Base-by-base conservation (phyloP, 64 coral and sea anemone species). In the Pocillopora verrucosa region DNA sequence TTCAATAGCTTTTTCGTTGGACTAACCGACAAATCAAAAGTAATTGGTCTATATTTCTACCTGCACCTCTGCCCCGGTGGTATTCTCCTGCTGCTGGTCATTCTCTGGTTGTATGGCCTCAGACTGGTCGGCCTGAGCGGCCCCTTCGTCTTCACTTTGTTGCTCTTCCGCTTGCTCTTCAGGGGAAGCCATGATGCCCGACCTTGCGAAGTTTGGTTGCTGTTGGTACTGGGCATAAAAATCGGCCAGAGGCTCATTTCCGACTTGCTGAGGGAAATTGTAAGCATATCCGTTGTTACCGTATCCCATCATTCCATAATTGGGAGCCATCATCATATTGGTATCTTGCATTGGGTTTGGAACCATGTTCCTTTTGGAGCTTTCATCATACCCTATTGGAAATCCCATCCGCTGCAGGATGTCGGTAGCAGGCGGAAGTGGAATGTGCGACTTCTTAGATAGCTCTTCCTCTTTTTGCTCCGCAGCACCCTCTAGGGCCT, bases 341-440 rank as follows among this genome's bases (percentile, higher is more conserved):
- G 63, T 16, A 9, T 19, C 36, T 83, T 65, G 82, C 63, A 72
- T 85, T 10, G 61, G 12, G 38, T 26, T 85, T 2, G 82, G 82
- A 72, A 85, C 72, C 82, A 85, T 85, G 37, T 85, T 85, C 38
- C 82, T 69, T 63, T 72, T 85, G 9, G 82, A 3, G 13, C 82
- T 65, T 58, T 85, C 34, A 16, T 85, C 82, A 19, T 85, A 85
- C 45, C 92, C 94, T 58, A 96, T 77, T 1, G 94, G 94, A 60
- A 96, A 96, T 5, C 94, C 94, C 94, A 96, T 96, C 36, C 80
- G 68, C 38, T 96, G 89, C n/a, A 96, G 72, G 58, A 96, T 85
- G 22, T 82, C 69, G n/a, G 87, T 96, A 34, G 91, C 94, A n/a
- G 94, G 67, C 0, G 94, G 94, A 91, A 96, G 92, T 12, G 94